Percentiles rank a stretch among this genome's conserved stretches.
Conservation (phyloP, 2,888 invertebrate genomes). For the Eubasilissa splendida region DNA sequence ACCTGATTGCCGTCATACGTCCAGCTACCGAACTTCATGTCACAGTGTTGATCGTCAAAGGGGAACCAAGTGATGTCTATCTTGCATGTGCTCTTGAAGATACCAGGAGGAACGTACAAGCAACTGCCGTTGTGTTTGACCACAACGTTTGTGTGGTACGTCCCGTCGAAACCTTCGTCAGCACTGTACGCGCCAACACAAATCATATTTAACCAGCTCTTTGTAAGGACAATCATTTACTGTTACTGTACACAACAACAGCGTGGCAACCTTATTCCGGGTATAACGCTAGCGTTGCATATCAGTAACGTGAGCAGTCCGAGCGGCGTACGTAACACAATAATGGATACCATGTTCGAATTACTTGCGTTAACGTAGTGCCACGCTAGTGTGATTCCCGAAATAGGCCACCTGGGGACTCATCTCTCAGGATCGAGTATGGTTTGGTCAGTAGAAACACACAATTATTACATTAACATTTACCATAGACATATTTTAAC, state of each 20-base stretch:
- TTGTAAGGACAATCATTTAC: constrained; percentile 7
- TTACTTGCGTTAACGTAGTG: no score
- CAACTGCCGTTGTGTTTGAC: constrained; percentile 98
- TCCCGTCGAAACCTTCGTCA: constrained; percentile 99
- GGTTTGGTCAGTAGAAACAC: neutral
- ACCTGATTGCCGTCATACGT: constrained; percentile 98
- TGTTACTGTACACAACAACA: neutral
- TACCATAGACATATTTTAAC: no score
- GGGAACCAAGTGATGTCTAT: constrained; percentile 99
- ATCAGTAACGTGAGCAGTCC: no score
- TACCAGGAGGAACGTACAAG: constrained; percentile 99
- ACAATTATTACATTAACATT: no score
- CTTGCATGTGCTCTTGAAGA: constrained; percentile 99
- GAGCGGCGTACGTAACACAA: no score
- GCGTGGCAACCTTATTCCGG: no score
- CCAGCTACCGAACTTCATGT: constrained; percentile 99
- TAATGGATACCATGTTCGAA: no score
- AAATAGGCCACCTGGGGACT: neutral
- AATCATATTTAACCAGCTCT: constrained; percentile 59
- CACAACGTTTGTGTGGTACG: constrained; percentile 99
- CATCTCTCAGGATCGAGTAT: neutral
- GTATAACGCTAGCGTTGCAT: no score
- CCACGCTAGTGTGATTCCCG: no score
- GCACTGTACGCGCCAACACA: constrained; percentile 81
- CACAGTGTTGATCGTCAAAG: constrained; percentile 99